Evolutionary conservation across 2,113 vertebrate species (phyloP).

Genomic region (Bujurquina vittata): DNA sequence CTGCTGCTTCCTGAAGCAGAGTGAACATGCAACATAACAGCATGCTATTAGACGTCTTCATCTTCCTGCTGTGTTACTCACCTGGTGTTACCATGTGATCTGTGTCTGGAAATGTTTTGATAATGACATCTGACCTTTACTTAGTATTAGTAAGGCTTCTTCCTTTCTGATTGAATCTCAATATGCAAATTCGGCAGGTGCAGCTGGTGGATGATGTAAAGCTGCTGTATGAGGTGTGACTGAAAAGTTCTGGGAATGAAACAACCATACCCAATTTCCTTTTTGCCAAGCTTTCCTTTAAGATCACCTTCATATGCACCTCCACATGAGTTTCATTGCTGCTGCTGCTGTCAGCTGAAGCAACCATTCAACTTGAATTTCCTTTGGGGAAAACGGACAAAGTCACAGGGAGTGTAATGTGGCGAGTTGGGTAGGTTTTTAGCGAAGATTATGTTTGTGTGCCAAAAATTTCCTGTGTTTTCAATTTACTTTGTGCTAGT

Average conservation of each 20-base stretch:
- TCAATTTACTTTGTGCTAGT: too few species aligned
- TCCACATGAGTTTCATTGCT: background rate
- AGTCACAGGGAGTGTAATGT: too few species aligned
- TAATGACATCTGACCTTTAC: background rate
- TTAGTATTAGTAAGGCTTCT: background rate
- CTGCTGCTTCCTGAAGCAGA: background rate
- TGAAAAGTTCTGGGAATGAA: too few species aligned
- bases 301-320: too few species aligned
- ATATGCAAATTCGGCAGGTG: background rate
- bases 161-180: background rate
- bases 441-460: too few species aligned
- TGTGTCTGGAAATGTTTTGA: background rate
- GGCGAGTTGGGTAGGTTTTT: too few species aligned
- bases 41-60: background rate
- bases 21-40: background rate
- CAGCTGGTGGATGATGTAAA: background rate
- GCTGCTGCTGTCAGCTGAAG: background rate
- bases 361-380: too few species aligned
- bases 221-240: too few species aligned
- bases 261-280: too few species aligned
- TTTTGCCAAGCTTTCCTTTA: too few species aligned
- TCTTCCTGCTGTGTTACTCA: background rate
- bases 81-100: background rate
- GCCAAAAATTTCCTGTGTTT: too few species aligned
- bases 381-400: too few species aligned